phyloP scores from a whole-genome alignment of 2,797 vertebrate genomes.

The Adrianichthys oophorus region DNA sequence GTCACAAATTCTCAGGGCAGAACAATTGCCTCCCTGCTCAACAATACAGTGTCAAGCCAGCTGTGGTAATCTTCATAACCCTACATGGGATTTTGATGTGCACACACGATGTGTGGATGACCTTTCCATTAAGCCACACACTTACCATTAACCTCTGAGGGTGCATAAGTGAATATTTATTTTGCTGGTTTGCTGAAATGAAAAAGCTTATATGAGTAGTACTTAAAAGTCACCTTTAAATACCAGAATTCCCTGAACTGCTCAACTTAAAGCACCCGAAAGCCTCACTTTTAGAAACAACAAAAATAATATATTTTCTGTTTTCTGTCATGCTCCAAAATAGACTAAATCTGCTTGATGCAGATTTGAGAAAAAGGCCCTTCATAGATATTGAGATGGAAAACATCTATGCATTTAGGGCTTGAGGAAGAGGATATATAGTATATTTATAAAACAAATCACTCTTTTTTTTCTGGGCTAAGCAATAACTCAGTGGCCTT shows the following conservation, averaged over 20 bases:
- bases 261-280: background rate
- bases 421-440: no score
- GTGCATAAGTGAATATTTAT: constrained; percentile 36
- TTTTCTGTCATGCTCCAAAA: no score
- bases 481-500: no score
- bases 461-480: no score
- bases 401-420: no score
- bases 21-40: no score
- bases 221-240: constrained; percentile 28
- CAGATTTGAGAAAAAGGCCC: constrained; percentile 42
- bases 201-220: constrained; percentile 3
- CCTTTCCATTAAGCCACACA: constrained; percentile 16
- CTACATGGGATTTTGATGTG: constrained; percentile 49
- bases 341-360: constrained; percentile 17
- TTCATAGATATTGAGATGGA: no score
- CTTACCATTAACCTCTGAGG: constrained; percentile 43
- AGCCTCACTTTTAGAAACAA: background rate
- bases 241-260: constrained; percentile 8
- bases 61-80: background rate
- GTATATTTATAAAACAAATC: no score
- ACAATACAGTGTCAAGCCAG: no score
- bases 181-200: constrained; percentile 23
- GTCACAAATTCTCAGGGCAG: no score
- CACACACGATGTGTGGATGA: constrained; percentile 2
- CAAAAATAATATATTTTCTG: background rate